These are phyloP conservation scores for Asarcornis scutulata DNA, from an alignment of 2,113 vertebrate genomes.

Conservation along the genomic window DNA sequence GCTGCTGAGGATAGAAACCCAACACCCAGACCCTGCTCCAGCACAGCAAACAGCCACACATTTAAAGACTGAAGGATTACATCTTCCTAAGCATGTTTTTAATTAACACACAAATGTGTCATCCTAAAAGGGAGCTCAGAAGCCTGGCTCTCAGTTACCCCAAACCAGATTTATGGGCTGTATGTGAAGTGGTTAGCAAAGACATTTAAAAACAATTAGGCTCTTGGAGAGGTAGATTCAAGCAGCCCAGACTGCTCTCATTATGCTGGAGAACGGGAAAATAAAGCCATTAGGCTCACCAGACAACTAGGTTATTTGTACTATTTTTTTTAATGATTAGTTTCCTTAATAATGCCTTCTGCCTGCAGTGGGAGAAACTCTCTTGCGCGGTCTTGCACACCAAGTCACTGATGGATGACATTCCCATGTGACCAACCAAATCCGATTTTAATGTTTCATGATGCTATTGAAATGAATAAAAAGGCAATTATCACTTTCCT, in stretches of 20 bases:
- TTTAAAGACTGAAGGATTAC: not conserved
- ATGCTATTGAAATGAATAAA: slow-evolving; percentile 11
- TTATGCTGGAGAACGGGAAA: slow-evolving; percentile 43
- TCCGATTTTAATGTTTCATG: slow-evolving; percentile 11
- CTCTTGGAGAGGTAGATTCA: slow-evolving; percentile 43
- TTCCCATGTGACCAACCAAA: slow-evolving; percentile 41
- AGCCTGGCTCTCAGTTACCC: slow-evolving; percentile 65
- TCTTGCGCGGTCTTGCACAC: accelerated
- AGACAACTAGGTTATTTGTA: slow-evolving; percentile 71
- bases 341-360: slow-evolving; percentile 74
- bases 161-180: slow-evolving; percentile 68
- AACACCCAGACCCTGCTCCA: not conserved
- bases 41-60: accelerated
- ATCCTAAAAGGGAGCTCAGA: not conserved
- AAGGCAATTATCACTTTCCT: slow-evolving; percentile 1
- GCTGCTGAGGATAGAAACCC: accelerated
- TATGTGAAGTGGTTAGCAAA: slow-evolving; percentile 60
- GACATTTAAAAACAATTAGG: slow-evolving; percentile 78
- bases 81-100: slow-evolving; percentile 62
- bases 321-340: slow-evolving; percentile 70
- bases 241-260: slow-evolving; percentile 51
- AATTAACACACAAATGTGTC: slow-evolving; percentile 70
- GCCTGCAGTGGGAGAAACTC: slow-evolving; percentile 37
- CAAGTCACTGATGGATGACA: not conserved
- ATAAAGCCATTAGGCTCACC: slow-evolving; percentile 63